Evolutionary conservation across 1,140 invertebrate genomes (phyloP).

Genomic region (Brachionus calyciflorus): DNA sequence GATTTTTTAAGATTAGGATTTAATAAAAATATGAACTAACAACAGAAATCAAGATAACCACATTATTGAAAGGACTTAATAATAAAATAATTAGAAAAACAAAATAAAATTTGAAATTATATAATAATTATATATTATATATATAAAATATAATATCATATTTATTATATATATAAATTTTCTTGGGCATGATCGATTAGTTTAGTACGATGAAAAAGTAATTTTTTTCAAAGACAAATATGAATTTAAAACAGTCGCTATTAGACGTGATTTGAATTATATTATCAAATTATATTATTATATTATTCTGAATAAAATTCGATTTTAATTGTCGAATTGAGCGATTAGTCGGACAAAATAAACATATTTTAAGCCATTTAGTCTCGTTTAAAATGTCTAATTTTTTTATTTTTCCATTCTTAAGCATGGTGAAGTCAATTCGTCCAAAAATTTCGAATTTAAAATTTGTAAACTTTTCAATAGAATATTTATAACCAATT

Average conservation of each 20-base stretch:
- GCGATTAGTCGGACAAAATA: slow-evolving; percentile 1
- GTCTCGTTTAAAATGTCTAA: neutral
- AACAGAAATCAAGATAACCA: no score
- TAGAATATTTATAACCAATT: slow-evolving; percentile 75
- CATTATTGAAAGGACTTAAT: no score
- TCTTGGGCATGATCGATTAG: slow-evolving; percentile 94
- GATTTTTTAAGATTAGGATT: no score
- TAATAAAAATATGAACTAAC: no score
- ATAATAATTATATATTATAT: no score
- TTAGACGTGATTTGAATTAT: slow-evolving; percentile 79
- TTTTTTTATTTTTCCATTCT: slow-evolving; percentile 65
- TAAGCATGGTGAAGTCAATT: slow-evolving; percentile 75
- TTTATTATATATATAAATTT: no score
- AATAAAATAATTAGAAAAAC: no score
- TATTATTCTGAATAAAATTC: slow-evolving; percentile 9
- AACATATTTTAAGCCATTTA: slow-evolving; percentile 21
- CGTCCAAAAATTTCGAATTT: slow-evolving; percentile 72
- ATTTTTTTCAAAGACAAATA: slow-evolving; percentile 82
- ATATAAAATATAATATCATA: no score
- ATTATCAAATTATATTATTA: neutral
- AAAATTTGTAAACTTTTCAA: slow-evolving; percentile 69
- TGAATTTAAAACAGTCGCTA: slow-evolving; percentile 84
- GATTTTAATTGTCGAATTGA: neutral
- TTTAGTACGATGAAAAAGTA: slow-evolving; percentile 88
- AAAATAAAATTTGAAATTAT: no score